phyloP scores from a whole-genome alignment of 2,797 vertebrate genomes.

The Anniella stebbinsi region DNA sequence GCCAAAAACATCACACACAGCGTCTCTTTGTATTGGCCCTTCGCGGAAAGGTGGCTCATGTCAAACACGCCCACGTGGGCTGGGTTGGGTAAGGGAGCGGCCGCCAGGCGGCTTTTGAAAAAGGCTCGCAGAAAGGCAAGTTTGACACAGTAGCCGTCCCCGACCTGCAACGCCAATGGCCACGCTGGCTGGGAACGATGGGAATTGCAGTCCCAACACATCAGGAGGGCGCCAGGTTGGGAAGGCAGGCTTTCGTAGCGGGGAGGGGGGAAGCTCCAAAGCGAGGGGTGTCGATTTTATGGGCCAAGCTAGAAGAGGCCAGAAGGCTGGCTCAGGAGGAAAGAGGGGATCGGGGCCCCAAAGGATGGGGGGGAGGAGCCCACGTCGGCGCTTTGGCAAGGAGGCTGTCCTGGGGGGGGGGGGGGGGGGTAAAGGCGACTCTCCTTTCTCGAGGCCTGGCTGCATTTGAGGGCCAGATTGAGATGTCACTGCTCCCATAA shows the following conservation, averaged over 20 bases:
- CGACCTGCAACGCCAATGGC: too few species aligned
- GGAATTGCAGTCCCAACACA: too few species aligned
- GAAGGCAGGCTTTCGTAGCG: too few species aligned
- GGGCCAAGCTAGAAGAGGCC: neutral
- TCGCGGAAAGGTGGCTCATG: neutral
- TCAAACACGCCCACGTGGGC: neutral
- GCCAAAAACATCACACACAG: constrained; percentile 17
- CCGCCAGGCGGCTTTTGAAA: neutral
- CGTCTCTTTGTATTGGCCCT: neutral
- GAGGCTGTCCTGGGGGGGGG: neutral
- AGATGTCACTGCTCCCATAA: neutral
- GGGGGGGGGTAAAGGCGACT: neutral
- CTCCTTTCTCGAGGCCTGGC: neutral
- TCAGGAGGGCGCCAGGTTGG: too few species aligned
- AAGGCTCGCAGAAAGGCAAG: too few species aligned
- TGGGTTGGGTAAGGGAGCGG: neutral
- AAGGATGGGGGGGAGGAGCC: neutral
- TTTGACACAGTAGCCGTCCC: neutral
- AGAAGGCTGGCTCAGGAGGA: neutral
- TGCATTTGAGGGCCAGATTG: neutral
- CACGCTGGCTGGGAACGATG: too few species aligned
- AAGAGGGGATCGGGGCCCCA: too few species aligned
- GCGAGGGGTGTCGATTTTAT: neutral
- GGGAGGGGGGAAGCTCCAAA: too few species aligned
- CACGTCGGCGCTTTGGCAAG: neutral